Conservation (phyloP, 1,140 invertebrate genomes). For the Agrilus planipennis region DNA sequence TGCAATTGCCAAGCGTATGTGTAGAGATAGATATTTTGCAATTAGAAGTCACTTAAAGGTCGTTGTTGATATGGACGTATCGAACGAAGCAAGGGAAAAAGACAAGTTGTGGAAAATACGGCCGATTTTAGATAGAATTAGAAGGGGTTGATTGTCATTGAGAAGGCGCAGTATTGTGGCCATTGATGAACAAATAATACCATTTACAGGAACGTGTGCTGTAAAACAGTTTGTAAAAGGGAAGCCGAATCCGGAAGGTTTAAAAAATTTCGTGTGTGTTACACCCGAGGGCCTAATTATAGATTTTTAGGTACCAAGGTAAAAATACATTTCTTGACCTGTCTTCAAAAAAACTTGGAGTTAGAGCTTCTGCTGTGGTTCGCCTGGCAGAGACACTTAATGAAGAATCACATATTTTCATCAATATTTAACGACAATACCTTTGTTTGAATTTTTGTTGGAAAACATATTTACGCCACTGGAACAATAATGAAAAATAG, state of each 20-base stretch:
- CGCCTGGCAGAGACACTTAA: no score
- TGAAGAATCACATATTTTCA: no score
- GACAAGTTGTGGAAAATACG: not conserved
- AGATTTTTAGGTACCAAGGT: slow-evolving; percentile 23
- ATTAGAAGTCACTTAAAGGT: slow-evolving; percentile 11
- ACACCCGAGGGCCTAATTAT: slow-evolving; percentile 20
- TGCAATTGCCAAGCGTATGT: slow-evolving; percentile 7
- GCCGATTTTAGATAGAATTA: not conserved
- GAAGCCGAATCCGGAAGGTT: slow-evolving; percentile 16
- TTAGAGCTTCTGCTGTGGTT: no score
- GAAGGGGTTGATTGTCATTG: slow-evolving; percentile 9
- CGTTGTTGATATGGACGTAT: not conserved
- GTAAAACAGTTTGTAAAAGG: slow-evolving; percentile 8
- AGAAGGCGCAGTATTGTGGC: slow-evolving; percentile 5
- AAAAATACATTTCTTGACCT: no score
- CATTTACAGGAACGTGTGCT: slow-evolving; percentile 9
- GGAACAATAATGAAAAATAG: slow-evolving; percentile 1
- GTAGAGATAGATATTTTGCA: slow-evolving; percentile 10
- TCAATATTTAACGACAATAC: no score
- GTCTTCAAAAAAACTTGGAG: no score
- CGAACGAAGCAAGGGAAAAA: not conserved
- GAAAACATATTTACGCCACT: not conserved
- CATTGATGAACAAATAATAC: slow-evolving; percentile 10
- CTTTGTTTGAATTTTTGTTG: not conserved
- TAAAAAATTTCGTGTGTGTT: slow-evolving; percentile 23